Conservation (phyloP, 2,888 invertebrate species). For the Lithophane ornitopus region DNA sequence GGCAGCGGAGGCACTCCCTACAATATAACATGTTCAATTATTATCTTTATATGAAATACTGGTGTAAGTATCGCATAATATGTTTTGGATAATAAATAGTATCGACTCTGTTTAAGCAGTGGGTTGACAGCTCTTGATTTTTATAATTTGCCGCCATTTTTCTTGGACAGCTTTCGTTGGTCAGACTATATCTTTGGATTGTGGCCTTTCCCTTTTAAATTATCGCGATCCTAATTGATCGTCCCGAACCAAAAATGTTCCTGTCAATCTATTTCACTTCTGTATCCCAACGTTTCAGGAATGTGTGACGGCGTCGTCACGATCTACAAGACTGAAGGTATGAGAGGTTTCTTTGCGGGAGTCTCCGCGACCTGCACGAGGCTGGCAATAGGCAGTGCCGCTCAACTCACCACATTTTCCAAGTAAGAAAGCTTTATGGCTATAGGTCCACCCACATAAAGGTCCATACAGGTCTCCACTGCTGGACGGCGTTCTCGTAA, state of each 20-base stretch:
- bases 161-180: too few relatives aligned
- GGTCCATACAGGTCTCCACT: background rate
- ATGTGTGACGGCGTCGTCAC: constrained; percentile 86
- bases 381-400: constrained; percentile 95
- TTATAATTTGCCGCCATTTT: too few relatives aligned
- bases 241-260: background rate
- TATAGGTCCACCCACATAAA: background rate
- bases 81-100: too few relatives aligned
- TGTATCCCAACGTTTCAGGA: constrained; percentile 78
- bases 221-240: background rate
- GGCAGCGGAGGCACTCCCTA: too few relatives aligned
- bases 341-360: constrained; percentile 94
- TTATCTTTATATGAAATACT: too few relatives aligned
- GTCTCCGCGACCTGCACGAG: constrained; percentile 93
- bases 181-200: background rate
- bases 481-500: background rate
- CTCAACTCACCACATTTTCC: constrained; percentile 95
- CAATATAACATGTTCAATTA: too few relatives aligned
- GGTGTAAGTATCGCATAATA: too few relatives aligned
- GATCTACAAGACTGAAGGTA: constrained; percentile 89
- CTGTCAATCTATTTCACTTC: background rate
- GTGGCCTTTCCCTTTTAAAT: background rate
- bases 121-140: too few relatives aligned
- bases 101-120: too few relatives aligned
- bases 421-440: constrained; percentile 76